phyloP scores from a whole-genome alignment of 1,140 invertebrate genomes.

The Cataglyphis hispanica region DNA sequence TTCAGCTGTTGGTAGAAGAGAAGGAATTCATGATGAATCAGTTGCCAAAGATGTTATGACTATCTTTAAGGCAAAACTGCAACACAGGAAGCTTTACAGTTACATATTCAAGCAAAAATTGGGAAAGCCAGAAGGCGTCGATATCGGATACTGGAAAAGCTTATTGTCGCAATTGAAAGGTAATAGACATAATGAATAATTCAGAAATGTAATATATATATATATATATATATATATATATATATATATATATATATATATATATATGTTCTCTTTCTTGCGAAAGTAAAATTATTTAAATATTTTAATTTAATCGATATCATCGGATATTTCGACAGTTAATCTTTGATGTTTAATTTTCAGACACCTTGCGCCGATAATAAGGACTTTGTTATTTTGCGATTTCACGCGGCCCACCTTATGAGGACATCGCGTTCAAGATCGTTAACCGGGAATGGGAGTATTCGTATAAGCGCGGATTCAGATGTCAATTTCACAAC shows the following conservation, averaged over 20 bases:
- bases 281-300: neutral
- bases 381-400: conserved; percentile 97
- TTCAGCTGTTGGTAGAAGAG: conserved; percentile 90
- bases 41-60: conserved; percentile 96
- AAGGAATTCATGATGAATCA: conserved; percentile 97
- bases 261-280: neutral
- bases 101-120: conserved; percentile 96
- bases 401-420: conserved; percentile 98
- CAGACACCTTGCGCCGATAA: conserved; percentile 96
- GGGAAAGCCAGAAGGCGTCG: conserved; percentile 95
- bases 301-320: neutral
- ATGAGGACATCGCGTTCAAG: conserved; percentile 99
- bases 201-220: neutral
- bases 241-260: too few species aligned
- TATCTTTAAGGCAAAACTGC: conserved; percentile 98
- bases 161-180: conserved; percentile 96
- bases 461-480: conserved; percentile 99
- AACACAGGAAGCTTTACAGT: conserved; percentile 93
- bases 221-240: too few species aligned
- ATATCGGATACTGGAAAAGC: conserved; percentile 99
- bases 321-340: neutral
- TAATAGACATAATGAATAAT: conserved; percentile 74
- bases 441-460: conserved; percentile 99
- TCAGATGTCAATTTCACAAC: conserved; percentile 99
- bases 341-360: conserved; percentile 79